Evolutionary conservation across 2,888 invertebrate species (phyloP), one percentile per base, ranked within the genome.

Genomic region (Shargacucullia verbasci): DNA sequence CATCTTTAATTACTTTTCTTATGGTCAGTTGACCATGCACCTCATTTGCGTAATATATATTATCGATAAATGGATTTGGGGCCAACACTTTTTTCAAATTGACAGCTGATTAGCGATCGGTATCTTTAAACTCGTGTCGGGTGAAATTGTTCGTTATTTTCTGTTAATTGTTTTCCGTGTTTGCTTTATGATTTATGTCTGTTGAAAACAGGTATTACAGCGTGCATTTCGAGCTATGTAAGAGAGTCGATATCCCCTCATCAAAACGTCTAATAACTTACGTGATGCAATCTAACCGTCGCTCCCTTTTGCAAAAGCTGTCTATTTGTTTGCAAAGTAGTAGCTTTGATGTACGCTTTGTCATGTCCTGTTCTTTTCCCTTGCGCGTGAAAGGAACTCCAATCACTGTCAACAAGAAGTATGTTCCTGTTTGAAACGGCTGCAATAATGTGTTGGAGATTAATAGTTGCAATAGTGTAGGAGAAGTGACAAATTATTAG

Each of bases 51-150:
- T 63, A 76, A 70, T 59, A 20, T 20, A 4, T 20, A 59, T 37
- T 69, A 73, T 76, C 66, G 73, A 68, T 66, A 75, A 73, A 71
- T 45, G 76, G 56, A 68, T 71, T 62, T 55, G 45, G 27, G 59
- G 56, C 52, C 65, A 70, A 27, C 50, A 50, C 50, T 65, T 68
- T 66, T 72, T 67, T 43, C 70, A 60, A 63, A 73, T 80, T 77
- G 84, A 86, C 85, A 84, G 79, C 55, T 83, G 84, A 87, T 88
- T 84, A 79, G 80, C 79, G 84, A 87, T 87, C 76, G 31, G 49
- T 85, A 83, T 84, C 84, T 59, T 45, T 58, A 57, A 68, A 59
- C 69, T 73, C 54, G 67, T 76, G 76, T 76, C 54, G 61, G 63
- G 52, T 72, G 73, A 70, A 82, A 80, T 78, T 70, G 72, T 73